Base-by-base conservation (phyloP, 2,113 vertebrate species). In the Cariama cristata region DNA sequence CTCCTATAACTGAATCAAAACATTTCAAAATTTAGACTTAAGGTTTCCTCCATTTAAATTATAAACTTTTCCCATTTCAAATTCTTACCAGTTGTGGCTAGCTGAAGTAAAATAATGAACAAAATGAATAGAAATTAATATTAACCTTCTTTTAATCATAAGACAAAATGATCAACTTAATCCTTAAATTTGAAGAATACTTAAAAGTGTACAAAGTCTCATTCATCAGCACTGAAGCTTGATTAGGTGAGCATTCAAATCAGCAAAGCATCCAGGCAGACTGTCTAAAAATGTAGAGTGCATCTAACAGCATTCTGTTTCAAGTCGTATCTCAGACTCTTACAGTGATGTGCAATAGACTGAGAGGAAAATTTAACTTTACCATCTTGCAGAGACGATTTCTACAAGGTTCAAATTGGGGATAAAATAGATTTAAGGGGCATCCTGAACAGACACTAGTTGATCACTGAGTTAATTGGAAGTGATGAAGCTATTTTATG, bases 391-490 rank as follows among this genome's bases (percentile, higher is more conserved):
- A 79, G 64, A 93, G 32, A 75, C 42, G 17, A 84, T 81, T 93
- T 94, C 62, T 30, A 38, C 56, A 72, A 79, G 24, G 66, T 50
- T 94, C 44, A 94, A 76, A 86, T 2, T 82, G 30, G 62, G 87
- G 35, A 69, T 66, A 69, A 94, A 88, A 85, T 53, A 79, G 66
- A 79, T 89, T 93, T 89, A 85, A 93, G 28, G 27, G 24, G 11
- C 62, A 91, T 69, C 59, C 73, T 95, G 94, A 92, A 47, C 38
- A 80, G 86, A 60, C 27, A 44, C 3, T 75, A 64, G 60, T 64
- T 84, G 69, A 86, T 87, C 73, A 79, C 58, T 82, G 83, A 58
- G 33, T 75, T 95, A 96, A 96, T 72, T 82, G 69, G 73, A 87
- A 91, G 58, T 82, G 89, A 89, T 95, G 69, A 94, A 94, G n/a